These are phyloP conservation scores for Pandemis heparana DNA, from an alignment of 2,888 invertebrate species.

Conservation along the genomic window DNA sequence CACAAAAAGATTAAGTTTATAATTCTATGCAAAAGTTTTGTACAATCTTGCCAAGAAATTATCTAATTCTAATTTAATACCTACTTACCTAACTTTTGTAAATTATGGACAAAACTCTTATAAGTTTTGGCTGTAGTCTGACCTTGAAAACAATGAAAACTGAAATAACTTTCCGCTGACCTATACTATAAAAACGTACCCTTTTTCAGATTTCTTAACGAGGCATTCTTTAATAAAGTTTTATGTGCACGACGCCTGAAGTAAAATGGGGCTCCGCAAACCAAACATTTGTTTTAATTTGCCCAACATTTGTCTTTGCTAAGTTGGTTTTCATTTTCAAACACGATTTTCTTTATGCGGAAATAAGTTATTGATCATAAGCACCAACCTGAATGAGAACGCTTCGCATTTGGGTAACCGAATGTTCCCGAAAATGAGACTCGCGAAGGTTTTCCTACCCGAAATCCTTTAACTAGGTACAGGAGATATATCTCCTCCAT, in stretches of 20 bases:
- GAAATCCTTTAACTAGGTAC: not conserved
- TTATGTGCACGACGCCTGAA: slow-evolving; percentile 4
- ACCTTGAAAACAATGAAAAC: slow-evolving; percentile 1
- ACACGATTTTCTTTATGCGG: not conserved
- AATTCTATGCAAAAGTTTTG: too few species aligned
- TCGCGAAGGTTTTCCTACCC: not conserved
- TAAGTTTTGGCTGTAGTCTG: not conserved
- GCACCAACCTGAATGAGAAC: not conserved
- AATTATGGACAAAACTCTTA: not conserved
- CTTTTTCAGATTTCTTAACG: not conserved
- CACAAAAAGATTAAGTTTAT: too few species aligned
- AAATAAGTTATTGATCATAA: not conserved
- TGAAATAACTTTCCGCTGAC: slow-evolving; percentile 1
- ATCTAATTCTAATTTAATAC: too few species aligned
- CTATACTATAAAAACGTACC: not conserved
- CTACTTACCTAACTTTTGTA: not conserved
- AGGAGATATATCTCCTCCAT: not conserved
- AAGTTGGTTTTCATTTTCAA: not conserved
- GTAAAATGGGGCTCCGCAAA: not conserved
- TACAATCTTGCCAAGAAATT: too few species aligned
- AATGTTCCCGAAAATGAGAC: not conserved
- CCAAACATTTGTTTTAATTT: slow-evolving; percentile 8
- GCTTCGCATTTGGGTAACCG: not conserved
- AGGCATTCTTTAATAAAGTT: not conserved
- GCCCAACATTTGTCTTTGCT: slow-evolving; percentile 3